A percentile compares a stretch with the other conserved stretches of the same genome.
phyloP scores from a whole-genome alignment of 2,888 invertebrate genomes.

The Mystacides longicornis region DNA sequence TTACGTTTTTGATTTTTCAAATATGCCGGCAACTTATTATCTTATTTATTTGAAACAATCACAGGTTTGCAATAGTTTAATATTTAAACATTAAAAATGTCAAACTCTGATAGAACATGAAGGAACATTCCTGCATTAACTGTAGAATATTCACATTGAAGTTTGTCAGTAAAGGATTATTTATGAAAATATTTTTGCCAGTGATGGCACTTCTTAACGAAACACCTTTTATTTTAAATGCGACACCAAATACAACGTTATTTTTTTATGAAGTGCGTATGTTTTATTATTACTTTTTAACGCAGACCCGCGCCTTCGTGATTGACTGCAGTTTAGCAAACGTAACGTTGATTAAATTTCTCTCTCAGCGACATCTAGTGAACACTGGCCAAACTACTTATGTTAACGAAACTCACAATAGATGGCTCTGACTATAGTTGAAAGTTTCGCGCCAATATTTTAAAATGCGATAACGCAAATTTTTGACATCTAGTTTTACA shows the following conservation, averaged over 20 bases:
- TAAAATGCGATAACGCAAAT: too few relatives aligned
- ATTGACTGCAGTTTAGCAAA: not conserved
- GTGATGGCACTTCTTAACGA: not conserved
- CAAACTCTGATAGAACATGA: conserved; percentile 2
- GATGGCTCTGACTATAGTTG: not conserved
- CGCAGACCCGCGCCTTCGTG: not conserved
- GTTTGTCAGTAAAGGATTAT: not conserved
- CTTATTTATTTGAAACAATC: conserved; percentile 14
- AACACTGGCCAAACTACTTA: not conserved
- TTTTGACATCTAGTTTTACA: too few relatives aligned
- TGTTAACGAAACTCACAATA: not conserved
- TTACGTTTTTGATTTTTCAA: conserved; percentile 15
- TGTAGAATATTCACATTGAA: not conserved
- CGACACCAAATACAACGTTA: not conserved
- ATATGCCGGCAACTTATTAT: conserved; percentile 16
- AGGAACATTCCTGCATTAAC: conserved; percentile 9
- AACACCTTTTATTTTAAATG: not conserved
- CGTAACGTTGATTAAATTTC: not conserved
- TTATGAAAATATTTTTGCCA: not conserved
- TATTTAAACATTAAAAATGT: conserved; percentile 16
- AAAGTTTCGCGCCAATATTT: too few relatives aligned
- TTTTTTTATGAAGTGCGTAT: not conserved
- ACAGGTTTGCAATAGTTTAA: conserved; percentile 23
- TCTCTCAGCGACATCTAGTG: not conserved
- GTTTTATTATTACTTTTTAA: not conserved